Evolutionary conservation across 2,888 invertebrate species (phyloP).

Genomic region (Platypus cylindrus): DNA sequence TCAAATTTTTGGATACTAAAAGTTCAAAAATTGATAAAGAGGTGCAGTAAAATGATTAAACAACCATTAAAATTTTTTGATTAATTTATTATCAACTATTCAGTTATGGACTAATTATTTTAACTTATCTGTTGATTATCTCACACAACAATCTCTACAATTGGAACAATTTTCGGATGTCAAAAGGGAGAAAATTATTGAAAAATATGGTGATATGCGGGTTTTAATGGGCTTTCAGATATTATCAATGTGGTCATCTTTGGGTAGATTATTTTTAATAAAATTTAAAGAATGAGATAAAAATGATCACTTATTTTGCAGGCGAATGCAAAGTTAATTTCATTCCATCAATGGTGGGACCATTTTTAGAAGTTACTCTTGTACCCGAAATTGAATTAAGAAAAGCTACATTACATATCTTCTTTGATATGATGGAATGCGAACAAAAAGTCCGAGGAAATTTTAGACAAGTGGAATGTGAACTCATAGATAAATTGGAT

Average conservation of each 20-base stretch:
- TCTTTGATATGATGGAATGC: conserved; percentile 92
- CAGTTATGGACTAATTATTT: conserved; percentile 60
- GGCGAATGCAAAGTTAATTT: conserved; percentile 78
- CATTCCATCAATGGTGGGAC: conserved; percentile 87
- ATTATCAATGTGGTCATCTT: conserved; percentile 79
- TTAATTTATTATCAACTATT: too few relatives aligned
- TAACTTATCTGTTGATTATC: conserved; percentile 64
- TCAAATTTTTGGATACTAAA: conserved; percentile 61
- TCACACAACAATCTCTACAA: conserved; percentile 70
- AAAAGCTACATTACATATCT: conserved; percentile 80
- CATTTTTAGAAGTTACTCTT: conserved; percentile 83
- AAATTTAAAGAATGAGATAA: background rate
- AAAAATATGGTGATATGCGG: conserved; percentile 80
- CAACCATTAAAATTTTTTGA: background rate
- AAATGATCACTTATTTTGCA: conserved; percentile 25
- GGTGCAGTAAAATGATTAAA: conserved; percentile 33
- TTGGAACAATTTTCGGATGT: conserved; percentile 71
- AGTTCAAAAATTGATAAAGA: conserved; percentile 65
- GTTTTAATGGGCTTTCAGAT: conserved; percentile 87
- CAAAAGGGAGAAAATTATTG: conserved; percentile 62
- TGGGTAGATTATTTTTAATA: too few relatives aligned
- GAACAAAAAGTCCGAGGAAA: conserved; percentile 74
- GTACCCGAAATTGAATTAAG: conserved; percentile 77
- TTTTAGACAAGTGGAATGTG: conserved; percentile 83
- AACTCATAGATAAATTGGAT: conserved; percentile 87